Evolutionary conservation across 2,888 invertebrate genomes (phyloP), one percentile per base, ranked within the genome.

Genomic region (Sipha maydis): DNA sequence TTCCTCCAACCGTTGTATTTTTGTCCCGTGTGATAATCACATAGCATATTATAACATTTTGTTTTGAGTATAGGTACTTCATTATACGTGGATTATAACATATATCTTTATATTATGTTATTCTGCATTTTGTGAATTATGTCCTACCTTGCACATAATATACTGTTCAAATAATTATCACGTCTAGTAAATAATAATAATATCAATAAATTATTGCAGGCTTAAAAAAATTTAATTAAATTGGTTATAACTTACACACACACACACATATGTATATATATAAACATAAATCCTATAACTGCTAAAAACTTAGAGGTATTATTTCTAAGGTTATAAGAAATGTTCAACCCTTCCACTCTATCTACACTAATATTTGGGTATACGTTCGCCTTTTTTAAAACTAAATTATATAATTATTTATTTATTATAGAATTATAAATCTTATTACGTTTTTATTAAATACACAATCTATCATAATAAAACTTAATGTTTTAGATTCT

Each of bases 141-240:
- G 69, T 1, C 28, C 11, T n/a, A 71, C 28, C 28, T n/a, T 1
- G 31, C 28, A 17, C 31, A 28, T 71, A 71, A 38, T 34, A 67
- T 38, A 38, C 5, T 25, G 69, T 79, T 8, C n/a, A 61, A 31
- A 48, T 76, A n/a, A 76, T 48, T 21, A 41, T 48, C 76, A 28
- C 76, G 14, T 28, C n/a, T 1, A 7, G 54, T 54, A 54, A 48
- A 14, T 48, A 77, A 54, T 61, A 79, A 67, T 69, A 41, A 48
- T 82, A 82, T 48, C 21, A 48, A 54, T 7, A 25, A 48, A 21
- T 11, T 25, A 71, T 14, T 5, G 48, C 48, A 14, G 31, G 25
- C 25, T 71, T 31, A 69, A 25, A 54, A 71, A 25, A 71, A 71
- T 25, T 19, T 48, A 9, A 71, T 31, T 83, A 83, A 83, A 83